Evolutionary conservation across 1,140 invertebrate species (phyloP).

Genomic region (Paralvinella palmiformis): DNA sequence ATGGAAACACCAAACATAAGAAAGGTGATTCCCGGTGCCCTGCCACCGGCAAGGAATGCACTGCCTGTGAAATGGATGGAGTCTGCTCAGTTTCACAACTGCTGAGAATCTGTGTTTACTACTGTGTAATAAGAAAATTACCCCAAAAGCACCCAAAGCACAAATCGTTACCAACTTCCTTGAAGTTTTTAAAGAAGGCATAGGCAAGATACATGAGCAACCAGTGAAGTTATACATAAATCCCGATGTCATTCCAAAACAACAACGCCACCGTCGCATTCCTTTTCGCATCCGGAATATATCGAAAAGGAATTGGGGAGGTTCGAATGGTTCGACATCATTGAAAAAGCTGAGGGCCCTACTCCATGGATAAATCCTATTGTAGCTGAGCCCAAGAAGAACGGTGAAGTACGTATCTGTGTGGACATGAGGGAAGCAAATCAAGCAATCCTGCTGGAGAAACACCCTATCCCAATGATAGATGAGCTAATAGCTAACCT

Average conservation of each 20-base stretch:
- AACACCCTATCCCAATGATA: constrained; percentile 29
- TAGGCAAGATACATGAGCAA: background rate
- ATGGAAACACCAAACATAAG: too few relatives aligned
- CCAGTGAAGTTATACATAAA: background rate
- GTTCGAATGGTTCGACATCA: too few relatives aligned
- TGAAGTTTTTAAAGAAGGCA: too few relatives aligned
- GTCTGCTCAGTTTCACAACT: background rate
- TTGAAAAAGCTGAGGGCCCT: too few relatives aligned
- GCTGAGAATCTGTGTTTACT: background rate
- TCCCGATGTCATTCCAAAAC: background rate
- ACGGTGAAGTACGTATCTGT: constrained; percentile 26
- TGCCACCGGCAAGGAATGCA: background rate
- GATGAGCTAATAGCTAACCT: constrained; percentile 28
- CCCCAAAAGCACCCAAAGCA: background rate
- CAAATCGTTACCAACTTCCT: background rate
- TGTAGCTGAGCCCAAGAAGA: constrained; percentile 29
- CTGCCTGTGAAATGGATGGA: background rate
- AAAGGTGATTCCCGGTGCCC: too few relatives aligned
- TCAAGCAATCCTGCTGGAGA: constrained; percentile 26
- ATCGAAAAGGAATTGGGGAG: constrained; percentile 20
- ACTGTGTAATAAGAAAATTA: background rate
- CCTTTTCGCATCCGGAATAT: constrained; percentile 25
- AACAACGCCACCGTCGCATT: constrained; percentile 18
- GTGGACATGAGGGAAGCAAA: constrained; percentile 32
- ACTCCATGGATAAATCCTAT: constrained; percentile 34